Base-by-base conservation (phyloP, 2,113 vertebrate genomes). In the Leucoraja erinaceus region DNA sequence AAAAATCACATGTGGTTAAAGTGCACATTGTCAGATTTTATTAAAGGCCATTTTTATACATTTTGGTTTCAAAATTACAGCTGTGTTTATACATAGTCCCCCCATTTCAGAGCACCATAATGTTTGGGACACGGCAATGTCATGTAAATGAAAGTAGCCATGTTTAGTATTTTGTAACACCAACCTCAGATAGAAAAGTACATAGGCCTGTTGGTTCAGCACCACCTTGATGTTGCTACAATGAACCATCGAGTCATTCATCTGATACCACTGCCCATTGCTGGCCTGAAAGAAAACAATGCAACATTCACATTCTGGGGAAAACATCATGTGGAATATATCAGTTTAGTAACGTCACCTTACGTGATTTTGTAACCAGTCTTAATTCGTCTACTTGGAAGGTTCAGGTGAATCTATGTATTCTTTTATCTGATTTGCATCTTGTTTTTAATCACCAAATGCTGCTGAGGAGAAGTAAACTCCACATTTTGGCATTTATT, bases 261-360 rank as follows among this genome's bases (percentile, higher is more conserved):
- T 99, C 94, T 99, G 98, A 94, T 98, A 99, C 99, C 99, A 99
- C 94, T 99, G 99, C 7, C 98, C 98, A 0, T 97, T 99, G 94
- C 99, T 99, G 2, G 98, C 98, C 99, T 99, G 94, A 0, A 0
- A 74, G 77, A 18, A 91, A 72, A 5, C 38, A 90, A 90, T 5
- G 38, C 12, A 63, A 63, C 59, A 88, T 16, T 88, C 5, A 88
- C 61, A 16, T 31, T 28, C 11, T 88, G 25, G 25, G 14, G 12
- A 86, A 63, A 88, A 63, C 12, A 59, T 84, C 47, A 66, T 66
- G 2, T 66, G 8, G 12, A 66, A 66, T 14, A 66, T 10, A 63
- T 88, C 3, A 63, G 63, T 33, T 83, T 86, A n/a, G 25, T 31
- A 84, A 84, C 54, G 10, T n/a, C 28, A 61, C 54, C 25, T 84